Percentiles rank a stretch among this genome's conserved stretches.
Conservation (phyloP, 2,113 vertebrate species). For the Atlantisia rogersi region DNA sequence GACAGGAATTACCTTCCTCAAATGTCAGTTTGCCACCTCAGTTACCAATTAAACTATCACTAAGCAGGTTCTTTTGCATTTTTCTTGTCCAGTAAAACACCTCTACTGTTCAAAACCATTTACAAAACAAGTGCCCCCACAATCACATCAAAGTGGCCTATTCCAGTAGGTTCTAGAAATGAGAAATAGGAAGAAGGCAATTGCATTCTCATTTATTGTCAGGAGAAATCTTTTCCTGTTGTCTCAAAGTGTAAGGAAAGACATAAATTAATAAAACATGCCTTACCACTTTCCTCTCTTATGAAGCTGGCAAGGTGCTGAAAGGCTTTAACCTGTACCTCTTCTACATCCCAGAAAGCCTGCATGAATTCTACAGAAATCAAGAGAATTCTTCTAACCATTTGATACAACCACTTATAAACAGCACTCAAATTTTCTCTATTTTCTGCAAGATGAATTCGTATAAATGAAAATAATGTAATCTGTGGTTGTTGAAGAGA, state of each 20-base stretch:
- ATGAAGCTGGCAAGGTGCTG: constrained; percentile 57
- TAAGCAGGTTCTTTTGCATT: background rate
- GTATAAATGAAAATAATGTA: background rate
- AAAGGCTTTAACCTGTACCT: constrained; percentile 66
- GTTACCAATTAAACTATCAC: background rate
- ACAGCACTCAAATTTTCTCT: background rate
- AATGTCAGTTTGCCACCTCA: background rate
- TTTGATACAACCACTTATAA: background rate
- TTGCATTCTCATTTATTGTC: background rate
- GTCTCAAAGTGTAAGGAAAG: background rate
- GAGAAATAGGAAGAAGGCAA: background rate
- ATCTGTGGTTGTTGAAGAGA: background rate
- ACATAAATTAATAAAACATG: background rate
- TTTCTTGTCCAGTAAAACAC: background rate
- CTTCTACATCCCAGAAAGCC: constrained; percentile 59
- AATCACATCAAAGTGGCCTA: background rate
- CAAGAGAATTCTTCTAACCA: background rate
- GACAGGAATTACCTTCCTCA: background rate
- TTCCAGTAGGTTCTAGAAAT: background rate
- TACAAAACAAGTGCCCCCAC: background rate
- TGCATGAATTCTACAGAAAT: constrained; percentile 73
- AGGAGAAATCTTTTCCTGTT: background rate
- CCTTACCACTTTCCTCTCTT: constrained; percentile 65
- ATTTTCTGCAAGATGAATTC: background rate
- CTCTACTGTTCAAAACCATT: background rate